Conservation (phyloP, 37 sponge, comb jelly and placozoan genomes). For the Spongia lamella region DNA sequence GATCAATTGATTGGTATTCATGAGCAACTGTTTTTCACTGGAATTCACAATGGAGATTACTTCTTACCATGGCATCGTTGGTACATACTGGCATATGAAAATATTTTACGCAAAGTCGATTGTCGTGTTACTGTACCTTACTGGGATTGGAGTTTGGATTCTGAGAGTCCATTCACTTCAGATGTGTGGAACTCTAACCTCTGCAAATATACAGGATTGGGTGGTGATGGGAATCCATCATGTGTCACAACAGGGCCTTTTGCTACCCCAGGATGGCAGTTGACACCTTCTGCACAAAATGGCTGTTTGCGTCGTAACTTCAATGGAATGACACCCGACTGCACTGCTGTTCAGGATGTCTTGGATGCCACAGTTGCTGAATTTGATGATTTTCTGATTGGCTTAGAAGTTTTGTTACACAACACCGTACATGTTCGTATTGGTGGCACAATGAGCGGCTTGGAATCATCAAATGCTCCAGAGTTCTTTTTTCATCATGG, state of each 20-base stretch:
- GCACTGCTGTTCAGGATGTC: conserved; percentile 11
- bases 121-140: conserved; percentile 50
- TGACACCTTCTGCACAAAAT: conserved; percentile 8
- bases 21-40: conserved; percentile 2
- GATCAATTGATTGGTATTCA: conserved; percentile 30
- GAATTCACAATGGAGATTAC: conserved; percentile 26
- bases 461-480: conserved; percentile 42
- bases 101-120: conserved; percentile 38
- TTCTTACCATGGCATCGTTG: conserved; percentile 58
- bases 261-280: conserved; percentile 14
- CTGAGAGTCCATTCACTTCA: conserved; percentile 31
- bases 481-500: conserved; percentile 60
- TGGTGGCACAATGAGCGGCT: conserved; percentile 46
- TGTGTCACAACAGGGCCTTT: conserved; percentile 34
- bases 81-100: conserved; percentile 52
- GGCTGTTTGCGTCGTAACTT: conserved; percentile 12
- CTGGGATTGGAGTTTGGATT: conserved; percentile 65
- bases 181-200: conserved; percentile 25
- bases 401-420: conserved; percentile 15
- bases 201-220: conserved; percentile 15
- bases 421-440: conserved; percentile 37
- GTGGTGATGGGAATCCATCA: conserved; percentile 24
- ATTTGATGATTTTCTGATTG: not conserved
- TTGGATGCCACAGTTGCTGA: not conserved
- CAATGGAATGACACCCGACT: conserved; percentile 29